Evolutionary conservation across 2,113 vertebrate species (phyloP).

Genomic region (Poecilia latipinna): DNA sequence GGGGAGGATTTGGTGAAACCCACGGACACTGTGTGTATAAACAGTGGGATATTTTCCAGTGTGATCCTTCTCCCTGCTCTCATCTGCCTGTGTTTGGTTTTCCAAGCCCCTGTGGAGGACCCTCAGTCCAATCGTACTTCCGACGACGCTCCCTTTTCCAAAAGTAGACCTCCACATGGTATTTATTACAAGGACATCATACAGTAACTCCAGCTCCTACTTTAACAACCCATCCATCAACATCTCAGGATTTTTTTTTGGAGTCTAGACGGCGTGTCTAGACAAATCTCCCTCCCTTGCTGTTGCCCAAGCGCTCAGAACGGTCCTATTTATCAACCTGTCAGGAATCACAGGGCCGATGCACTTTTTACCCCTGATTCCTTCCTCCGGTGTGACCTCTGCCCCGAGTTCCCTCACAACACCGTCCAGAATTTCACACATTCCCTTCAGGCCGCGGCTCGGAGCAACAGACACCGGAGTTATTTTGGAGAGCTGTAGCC

Average conservation of each 20-base stretch:
- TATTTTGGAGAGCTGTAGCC: constrained; percentile 31
- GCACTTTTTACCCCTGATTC: constrained; percentile 25
- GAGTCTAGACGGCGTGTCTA: constrained; percentile 41
- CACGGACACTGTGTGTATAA: constrained; percentile 5
- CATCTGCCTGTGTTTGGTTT: constrained; percentile 39
- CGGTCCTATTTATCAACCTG: constrained; percentile 36
- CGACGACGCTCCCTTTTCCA: background rate
- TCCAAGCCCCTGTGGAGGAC: constrained; percentile 14
- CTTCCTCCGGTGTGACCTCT: constrained; percentile 52
- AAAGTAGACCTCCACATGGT: constrained; percentile 11
- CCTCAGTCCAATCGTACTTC: constrained; percentile 18
- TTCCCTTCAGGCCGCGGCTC: constrained; percentile 32
- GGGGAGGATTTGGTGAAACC: constrained; percentile 7
- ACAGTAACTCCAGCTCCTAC: background rate
- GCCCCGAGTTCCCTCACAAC: constrained; percentile 62
- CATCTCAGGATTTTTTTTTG: constrained; percentile 2
- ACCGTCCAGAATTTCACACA: constrained; percentile 79
- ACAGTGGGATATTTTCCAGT: constrained; percentile 6
- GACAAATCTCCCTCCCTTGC: constrained; percentile 30
- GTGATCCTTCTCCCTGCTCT: background rate
- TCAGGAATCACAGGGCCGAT: constrained; percentile 27
- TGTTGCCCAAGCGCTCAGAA: constrained; percentile 19
- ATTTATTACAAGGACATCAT: background rate
- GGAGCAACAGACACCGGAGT: constrained; percentile 39
- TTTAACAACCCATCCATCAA: background rate